These are phyloP conservation scores for Manduca sexta DNA, from an alignment of 1,140 invertebrate species.

Conservation along the genomic window DNA sequence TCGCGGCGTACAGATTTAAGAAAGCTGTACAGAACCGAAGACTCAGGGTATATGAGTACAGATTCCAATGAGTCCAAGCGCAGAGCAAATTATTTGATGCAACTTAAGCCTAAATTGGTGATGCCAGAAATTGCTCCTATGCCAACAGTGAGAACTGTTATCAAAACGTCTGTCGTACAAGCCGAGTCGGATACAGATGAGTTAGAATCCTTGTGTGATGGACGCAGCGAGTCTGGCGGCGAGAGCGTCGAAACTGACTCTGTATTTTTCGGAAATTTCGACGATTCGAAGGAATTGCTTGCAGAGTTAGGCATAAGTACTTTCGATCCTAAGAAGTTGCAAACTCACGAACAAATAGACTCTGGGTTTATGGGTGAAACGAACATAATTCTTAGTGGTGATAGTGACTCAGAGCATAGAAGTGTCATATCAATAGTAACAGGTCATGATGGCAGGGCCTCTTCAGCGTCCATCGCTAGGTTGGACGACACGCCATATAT, in stretches of 20 bases:
- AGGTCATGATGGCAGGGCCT: slow-evolving; percentile 48
- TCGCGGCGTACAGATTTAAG: slow-evolving; percentile 57
- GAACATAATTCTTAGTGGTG: slow-evolving; percentile 61
- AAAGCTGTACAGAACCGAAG: slow-evolving; percentile 70
- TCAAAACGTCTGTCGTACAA: slow-evolving; percentile 31
- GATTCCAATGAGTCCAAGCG: slow-evolving; percentile 77
- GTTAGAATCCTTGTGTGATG: slow-evolving; percentile 75
- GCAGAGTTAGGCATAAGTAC: slow-evolving; percentile 45
- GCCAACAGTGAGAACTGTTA: slow-evolving; percentile 18
- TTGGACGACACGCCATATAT: slow-evolving; percentile 52
- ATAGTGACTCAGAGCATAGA: slow-evolving; percentile 64
- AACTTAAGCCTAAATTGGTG: slow-evolving; percentile 50
- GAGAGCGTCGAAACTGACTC: slow-evolving; percentile 89
- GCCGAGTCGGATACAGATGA: slow-evolving; percentile 67
- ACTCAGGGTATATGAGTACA: slow-evolving; percentile 81
- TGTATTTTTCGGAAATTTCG: slow-evolving; percentile 82
- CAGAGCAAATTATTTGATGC: slow-evolving; percentile 60
- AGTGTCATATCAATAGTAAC: slow-evolving; percentile 65
- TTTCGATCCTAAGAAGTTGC: slow-evolving; percentile 27
- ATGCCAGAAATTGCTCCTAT: slow-evolving; percentile 30
- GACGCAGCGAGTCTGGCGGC: slow-evolving; percentile 86
- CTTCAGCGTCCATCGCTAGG: slow-evolving; percentile 42
- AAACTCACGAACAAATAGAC: slow-evolving; percentile 52
- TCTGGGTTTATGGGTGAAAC: slow-evolving; percentile 62
- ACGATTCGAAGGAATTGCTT: slow-evolving; percentile 63